Percentiles rank a stretch among this genome's conserved stretches.
phyloP scores from a whole-genome alignment of 2,113 vertebrate genomes.

The Jaculus jaculus region DNA sequence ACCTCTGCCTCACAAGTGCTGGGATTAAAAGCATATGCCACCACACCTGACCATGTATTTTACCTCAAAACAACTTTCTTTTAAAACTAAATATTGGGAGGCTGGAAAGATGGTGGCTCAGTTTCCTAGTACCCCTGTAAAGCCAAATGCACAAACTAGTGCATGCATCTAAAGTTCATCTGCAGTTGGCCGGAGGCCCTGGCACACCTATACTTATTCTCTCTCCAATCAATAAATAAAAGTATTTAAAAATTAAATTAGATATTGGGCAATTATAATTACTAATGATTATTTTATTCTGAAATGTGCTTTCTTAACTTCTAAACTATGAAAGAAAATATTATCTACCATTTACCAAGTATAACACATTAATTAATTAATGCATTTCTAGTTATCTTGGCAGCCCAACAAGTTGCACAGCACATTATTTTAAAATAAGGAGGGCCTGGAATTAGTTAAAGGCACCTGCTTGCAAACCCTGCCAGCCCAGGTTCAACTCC shows the following conservation, averaged over 20 bases:
- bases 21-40: no score
- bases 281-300: constrained; percentile 24
- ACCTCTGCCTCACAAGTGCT: no score
- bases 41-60: neutral
- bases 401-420: neutral
- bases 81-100: neutral
- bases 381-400: neutral
- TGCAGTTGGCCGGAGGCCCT: no score
- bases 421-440: constrained; percentile 33
- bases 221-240: no score
- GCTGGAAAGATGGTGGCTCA: neutral
- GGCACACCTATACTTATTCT: no score
- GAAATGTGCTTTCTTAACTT: constrained; percentile 22
- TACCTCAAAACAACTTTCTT: constrained; percentile 5
- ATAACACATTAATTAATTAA: neutral
- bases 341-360: neutral
- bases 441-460: neutral
- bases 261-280: constrained; percentile 30
- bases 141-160: neutral
- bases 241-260: neutral
- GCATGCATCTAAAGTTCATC: no score
- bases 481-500: neutral
- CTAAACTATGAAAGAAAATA: constrained; percentile 36
- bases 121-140: neutral
- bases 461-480: no score